Conservation (phyloP, 2,113 vertebrate species). For the Anolis carolinensis region DNA sequence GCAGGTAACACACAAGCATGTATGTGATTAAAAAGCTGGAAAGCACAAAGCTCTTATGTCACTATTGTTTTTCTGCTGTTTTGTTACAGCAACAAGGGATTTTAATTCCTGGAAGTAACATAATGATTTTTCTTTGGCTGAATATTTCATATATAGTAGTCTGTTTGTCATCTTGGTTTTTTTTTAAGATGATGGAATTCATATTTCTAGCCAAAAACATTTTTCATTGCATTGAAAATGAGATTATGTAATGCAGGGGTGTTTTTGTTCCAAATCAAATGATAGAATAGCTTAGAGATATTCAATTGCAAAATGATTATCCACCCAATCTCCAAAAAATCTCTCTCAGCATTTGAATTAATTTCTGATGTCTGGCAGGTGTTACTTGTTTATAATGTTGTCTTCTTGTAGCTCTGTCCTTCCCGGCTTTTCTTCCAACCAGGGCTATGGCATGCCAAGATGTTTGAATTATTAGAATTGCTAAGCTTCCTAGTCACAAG, state of each 20-base stretch:
- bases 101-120: slow-evolving; percentile 66
- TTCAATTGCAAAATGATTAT: slow-evolving; percentile 46
- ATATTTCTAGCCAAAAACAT: slow-evolving; percentile 59
- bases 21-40: slow-evolving; percentile 37
- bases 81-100: slow-evolving; percentile 54
- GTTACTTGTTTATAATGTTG: slow-evolving; percentile 20
- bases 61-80: slow-evolving; percentile 44
- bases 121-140: slow-evolving; percentile 53
- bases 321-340: slow-evolving; percentile 39
- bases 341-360: slow-evolving; percentile 44
- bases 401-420: slow-evolving; percentile 21
- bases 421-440: not conserved
- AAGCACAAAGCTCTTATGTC: slow-evolving; percentile 43
- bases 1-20: slow-evolving; percentile 24
- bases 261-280: slow-evolving; percentile 38
- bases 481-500: slow-evolving; percentile 23
- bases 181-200: slow-evolving; percentile 60
- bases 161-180: slow-evolving; percentile 67
- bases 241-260: slow-evolving; percentile 56
- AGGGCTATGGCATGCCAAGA: not conserved
- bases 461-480: not conserved
- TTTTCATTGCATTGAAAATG: slow-evolving; percentile 53
- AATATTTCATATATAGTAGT: slow-evolving; percentile 47
- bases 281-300: slow-evolving; percentile 52
- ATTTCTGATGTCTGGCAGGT: slow-evolving; percentile 41